Base-by-base conservation (phyloP, 2,888 invertebrate species). In the Gandaritis pyraliata region DNA sequence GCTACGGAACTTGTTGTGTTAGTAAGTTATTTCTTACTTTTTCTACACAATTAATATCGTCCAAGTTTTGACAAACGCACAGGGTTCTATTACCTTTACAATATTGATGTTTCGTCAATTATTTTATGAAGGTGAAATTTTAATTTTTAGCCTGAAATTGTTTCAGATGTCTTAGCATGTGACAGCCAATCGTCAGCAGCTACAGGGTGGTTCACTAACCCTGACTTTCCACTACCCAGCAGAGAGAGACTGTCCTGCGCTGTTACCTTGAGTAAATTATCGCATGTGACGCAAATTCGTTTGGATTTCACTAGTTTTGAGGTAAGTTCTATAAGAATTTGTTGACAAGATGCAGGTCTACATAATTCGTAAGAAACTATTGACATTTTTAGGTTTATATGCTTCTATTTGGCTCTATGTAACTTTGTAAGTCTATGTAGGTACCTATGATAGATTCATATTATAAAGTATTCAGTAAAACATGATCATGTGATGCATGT, bases 1-100 rank as follows among this genome's bases (percentile, higher is more conserved):
- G 95, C 4, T 95, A 94, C 75, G 96, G 96, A 11, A 94, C 94
- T 30, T 96, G 96, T 76, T 96, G 96, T 76, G 93, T 95, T 65
- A 94, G 96, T 96, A 92, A 94, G 95, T 94, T 45, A 18, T 52
- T 48, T 56, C 11, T 45, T 49, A 58, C 18, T 58, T 36, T 43
- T 5, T 49, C 39, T n/a, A 38, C 39, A 7, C 8, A 39, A 15
- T 15, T 11, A 46, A 11, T 11, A 23, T 46, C 6, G 12, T 2
- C n/a, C 1, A n/a, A 46, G 2, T 6, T 11, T 23, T 46, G 12
- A 6, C 4, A 11, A 8, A 33, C 23, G 23, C 1, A 33, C 33
- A 33, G 10, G 33, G 1, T 33, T 10, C 3, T 33, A 23, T 23
- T 2, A 23, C 3, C 23, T 5, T 23, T 1, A 23, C 23, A 23